Percentiles rank a stretch among this genome's conserved stretches.
phyloP scores from a whole-genome alignment of 2,797 vertebrate genomes.

The Spinus pinus region DNA sequence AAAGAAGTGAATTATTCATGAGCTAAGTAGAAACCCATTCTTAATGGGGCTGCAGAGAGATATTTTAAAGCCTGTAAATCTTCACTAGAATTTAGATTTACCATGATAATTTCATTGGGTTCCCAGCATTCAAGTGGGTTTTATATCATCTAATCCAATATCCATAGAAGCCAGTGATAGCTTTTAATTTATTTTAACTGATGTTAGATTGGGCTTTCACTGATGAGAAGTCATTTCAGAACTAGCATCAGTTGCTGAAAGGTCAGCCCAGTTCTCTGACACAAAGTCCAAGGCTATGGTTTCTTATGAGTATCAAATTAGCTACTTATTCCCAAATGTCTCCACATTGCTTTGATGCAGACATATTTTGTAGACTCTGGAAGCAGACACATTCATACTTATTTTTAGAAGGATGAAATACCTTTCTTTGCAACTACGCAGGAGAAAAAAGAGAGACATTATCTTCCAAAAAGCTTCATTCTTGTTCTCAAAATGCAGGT shows the following conservation, averaged over 20 bases:
- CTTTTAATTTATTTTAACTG: conserved; percentile 54
- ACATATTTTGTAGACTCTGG: neutral
- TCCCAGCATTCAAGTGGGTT: conserved; percentile 24
- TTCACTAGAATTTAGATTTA: conserved; percentile 45
- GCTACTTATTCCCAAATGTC: neutral
- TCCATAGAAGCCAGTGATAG: neutral
- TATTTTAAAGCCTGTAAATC: neutral
- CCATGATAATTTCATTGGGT: conserved; percentile 15
- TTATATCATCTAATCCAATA: conserved; percentile 25
- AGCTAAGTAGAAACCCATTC: neutral
- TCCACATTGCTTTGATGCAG: neutral
- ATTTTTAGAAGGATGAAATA: conserved; percentile 19
- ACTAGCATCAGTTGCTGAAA: neutral
- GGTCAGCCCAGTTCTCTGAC: conserved; percentile 13
- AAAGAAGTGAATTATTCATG: conserved; percentile 18
- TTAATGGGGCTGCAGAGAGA: neutral
- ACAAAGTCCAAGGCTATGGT: conserved; percentile 4
- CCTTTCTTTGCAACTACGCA: neutral
- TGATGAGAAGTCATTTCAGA: conserved; percentile 29
- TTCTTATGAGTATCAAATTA: conserved; percentile 25
- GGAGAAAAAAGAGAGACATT: neutral
- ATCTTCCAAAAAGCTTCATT: neutral
- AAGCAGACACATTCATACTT: neutral
- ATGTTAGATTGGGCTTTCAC: conserved; percentile 30
- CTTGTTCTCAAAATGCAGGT: neutral